Conservation (phyloP, 2,113 vertebrate genomes). For the Rousettus leschenaultii region DNA sequence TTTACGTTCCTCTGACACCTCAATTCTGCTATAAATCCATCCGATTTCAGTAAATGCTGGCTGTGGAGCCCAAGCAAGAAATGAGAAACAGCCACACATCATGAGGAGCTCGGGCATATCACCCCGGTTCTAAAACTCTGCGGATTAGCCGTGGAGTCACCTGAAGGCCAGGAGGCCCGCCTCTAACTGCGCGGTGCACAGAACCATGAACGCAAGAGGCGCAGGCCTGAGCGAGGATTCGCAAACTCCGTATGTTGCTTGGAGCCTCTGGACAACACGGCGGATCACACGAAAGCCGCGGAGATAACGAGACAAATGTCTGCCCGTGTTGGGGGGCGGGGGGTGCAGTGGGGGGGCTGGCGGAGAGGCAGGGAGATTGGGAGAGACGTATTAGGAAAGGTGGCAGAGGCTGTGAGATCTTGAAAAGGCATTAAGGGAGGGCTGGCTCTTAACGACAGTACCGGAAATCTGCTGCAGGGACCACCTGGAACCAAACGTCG, state of each 20-base stretch:
- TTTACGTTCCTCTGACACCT: neutral
- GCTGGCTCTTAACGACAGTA: neutral
- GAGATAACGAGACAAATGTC: neutral
- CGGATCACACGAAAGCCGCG: neutral
- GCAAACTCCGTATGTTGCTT: neutral
- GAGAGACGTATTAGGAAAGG: neutral
- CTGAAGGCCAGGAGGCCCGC: neutral
- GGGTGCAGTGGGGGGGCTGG: neutral
- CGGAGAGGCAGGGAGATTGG: rapidly evolving
- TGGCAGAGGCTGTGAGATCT: neutral
- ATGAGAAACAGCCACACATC: neutral
- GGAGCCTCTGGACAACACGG: neutral
- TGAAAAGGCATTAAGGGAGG: conserved; percentile 51
- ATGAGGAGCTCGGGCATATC: rapidly evolving
- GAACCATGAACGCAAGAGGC: neutral
- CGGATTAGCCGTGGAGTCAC: neutral
- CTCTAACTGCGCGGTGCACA: neutral
- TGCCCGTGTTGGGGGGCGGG: neutral
- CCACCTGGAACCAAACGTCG: neutral
- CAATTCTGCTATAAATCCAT: neutral
- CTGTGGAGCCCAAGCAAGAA: neutral
- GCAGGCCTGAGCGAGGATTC: too few species aligned
- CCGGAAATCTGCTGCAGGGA: conserved; percentile 36
- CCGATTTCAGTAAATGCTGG: neutral
- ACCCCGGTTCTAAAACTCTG: neutral